These are phyloP conservation scores for Conchocele bisecta DNA, from an alignment of 2,888 invertebrate species.

Conservation along the genomic window DNA sequence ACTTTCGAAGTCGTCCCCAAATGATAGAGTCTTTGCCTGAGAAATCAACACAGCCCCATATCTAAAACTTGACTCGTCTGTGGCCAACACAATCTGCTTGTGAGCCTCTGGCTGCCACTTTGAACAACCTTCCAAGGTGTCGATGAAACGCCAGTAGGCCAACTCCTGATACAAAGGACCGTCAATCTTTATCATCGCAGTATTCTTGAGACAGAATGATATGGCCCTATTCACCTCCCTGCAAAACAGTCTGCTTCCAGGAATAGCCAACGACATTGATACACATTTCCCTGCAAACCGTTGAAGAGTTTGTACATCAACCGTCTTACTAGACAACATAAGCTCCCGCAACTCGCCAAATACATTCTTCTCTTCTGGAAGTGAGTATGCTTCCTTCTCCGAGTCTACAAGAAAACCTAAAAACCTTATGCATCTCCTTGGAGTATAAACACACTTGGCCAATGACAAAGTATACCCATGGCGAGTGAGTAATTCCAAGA, in stretches of 20 bases:
- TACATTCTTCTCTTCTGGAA: constrained; percentile 14
- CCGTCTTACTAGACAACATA: constrained; percentile 13
- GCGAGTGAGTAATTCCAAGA: too few species aligned
- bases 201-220: constrained; percentile 19
- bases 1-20: constrained; percentile 29
- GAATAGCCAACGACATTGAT: constrained; percentile 27
- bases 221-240: constrained; percentile 38
- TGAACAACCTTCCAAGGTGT: constrained; percentile 27
- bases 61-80: constrained; percentile 21
- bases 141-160: constrained; percentile 22
- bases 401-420: too few species aligned
- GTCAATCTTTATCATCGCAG: constrained; percentile 16
- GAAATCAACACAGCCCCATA: constrained; percentile 16
- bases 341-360: constrained; percentile 23
- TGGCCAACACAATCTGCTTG: constrained; percentile 28
- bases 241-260: constrained; percentile 24
- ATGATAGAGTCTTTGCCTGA: background rate
- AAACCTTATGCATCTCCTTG: too few species aligned
- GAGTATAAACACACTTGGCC: too few species aligned
- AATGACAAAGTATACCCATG: too few species aligned
- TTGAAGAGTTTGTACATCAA: constrained; percentile 24
- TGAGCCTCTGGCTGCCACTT: constrained; percentile 34
- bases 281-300: constrained; percentile 35
- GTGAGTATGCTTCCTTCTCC: too few species aligned
- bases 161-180: constrained; percentile 25